Conservation (phyloP, 2,797 vertebrate species). For the Erethizon dorsatum region DNA sequence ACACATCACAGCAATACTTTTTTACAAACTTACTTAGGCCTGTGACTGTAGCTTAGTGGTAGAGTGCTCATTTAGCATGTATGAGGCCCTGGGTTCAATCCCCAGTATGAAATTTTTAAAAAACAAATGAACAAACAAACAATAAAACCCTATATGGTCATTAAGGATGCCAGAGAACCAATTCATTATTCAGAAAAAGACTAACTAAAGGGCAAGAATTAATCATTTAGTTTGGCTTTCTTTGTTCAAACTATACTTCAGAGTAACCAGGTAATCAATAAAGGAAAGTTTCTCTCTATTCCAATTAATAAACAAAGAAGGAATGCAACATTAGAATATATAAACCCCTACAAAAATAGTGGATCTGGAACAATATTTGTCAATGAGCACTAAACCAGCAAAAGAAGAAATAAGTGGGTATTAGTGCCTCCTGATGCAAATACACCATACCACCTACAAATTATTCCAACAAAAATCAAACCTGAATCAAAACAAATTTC, state of each 20-base stretch:
- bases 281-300: conserved; percentile 1
- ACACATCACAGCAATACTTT: background rate
- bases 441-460: background rate
- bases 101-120: background rate
- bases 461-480: conserved; percentile 17
- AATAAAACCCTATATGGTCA: background rate
- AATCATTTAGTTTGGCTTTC: background rate
- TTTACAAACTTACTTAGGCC: background rate
- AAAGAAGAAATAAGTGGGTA: background rate
- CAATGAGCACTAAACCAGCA: background rate
- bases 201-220: background rate
- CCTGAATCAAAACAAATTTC: conserved; percentile 17
- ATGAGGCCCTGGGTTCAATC: background rate
- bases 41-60: background rate
- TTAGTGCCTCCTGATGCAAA: background rate
- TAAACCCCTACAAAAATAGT: conserved; percentile 21
- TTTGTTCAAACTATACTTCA: background rate
- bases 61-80: background rate
- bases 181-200: background rate
- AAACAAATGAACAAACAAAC: background rate
- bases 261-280: background rate
- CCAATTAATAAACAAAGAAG: conserved; percentile 43
- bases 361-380: background rate
- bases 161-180: background rate
- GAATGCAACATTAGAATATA: conserved; percentile 29